Percentiles rank a stretch among this genome's conserved stretches.
Conservation (phyloP, 1,140 invertebrate genomes). For the Helicoverpa armigera region DNA sequence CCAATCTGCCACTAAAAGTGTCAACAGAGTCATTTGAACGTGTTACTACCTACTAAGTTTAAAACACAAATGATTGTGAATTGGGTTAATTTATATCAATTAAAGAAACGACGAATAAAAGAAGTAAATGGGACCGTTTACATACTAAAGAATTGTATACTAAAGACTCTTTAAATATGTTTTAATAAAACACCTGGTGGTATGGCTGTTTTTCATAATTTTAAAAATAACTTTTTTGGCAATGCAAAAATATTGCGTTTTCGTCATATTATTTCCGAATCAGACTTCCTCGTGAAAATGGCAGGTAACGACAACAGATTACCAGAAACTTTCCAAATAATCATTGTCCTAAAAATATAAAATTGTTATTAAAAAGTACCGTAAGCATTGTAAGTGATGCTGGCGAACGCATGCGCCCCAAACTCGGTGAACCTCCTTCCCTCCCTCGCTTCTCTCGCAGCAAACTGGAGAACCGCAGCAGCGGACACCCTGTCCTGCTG, state of each 20-base stretch:
- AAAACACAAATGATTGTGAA: slow-evolving; percentile 3
- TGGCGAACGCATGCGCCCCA: slow-evolving; percentile 78
- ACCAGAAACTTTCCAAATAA: too few relatives aligned
- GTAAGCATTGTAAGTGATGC: slow-evolving; percentile 78
- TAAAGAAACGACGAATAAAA: slow-evolving; percentile 2
- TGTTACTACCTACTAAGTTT: slow-evolving; percentile 10
- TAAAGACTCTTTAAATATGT: too few relatives aligned
- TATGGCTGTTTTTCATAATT: not conserved
- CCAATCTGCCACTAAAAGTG: slow-evolving; percentile 29
- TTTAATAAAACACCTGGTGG: not conserved
- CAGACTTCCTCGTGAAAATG: too few relatives aligned
- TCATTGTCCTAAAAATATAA: too few relatives aligned
- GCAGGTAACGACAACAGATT: too few relatives aligned
- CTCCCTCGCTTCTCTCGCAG: slow-evolving; percentile 78
- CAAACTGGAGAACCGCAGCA: slow-evolving; percentile 77
- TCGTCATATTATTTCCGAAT: too few relatives aligned
- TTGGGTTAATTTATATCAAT: slow-evolving; percentile 18
- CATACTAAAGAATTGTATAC: too few relatives aligned
- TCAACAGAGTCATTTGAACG: not conserved
- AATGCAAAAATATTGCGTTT: too few relatives aligned
- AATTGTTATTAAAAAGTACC: slow-evolving; percentile 61
- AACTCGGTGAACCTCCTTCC: slow-evolving; percentile 77
- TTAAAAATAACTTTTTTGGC: too few relatives aligned
- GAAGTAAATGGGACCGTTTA: not conserved
- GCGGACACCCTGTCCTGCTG: slow-evolving; percentile 75